phyloP scores from a whole-genome alignment of 2,797 vertebrate genomes.

The Phataginus tricuspis region DNA sequence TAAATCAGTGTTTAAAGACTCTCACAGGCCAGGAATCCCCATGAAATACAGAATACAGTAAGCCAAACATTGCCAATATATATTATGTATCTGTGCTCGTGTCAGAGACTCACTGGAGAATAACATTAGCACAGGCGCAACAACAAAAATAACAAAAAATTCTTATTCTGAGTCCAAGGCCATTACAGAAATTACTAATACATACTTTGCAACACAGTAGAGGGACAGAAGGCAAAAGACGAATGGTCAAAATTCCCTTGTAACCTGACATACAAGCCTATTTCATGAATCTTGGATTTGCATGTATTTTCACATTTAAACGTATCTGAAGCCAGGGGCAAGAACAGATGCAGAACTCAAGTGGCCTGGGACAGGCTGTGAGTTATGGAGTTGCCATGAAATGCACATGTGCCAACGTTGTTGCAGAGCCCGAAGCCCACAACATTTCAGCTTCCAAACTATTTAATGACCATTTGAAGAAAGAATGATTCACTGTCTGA shows the following conservation, averaged over 20 bases:
- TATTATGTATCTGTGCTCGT: background rate
- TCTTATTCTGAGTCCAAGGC: background rate
- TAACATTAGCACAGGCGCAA: background rate
- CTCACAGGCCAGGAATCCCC: background rate
- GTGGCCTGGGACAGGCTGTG: background rate
- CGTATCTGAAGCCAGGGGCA: background rate
- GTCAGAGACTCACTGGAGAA: background rate
- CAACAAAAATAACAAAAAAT: background rate
- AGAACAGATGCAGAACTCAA: background rate
- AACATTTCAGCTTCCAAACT: background rate
- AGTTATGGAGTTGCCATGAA: rapidly evolving
- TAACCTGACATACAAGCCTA: background rate
- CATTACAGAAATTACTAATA: background rate
- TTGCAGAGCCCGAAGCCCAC: background rate
- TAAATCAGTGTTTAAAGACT: conserved; percentile 33
- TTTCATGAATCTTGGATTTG: background rate
- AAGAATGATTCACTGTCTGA: background rate
- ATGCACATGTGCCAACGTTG: rapidly evolving
- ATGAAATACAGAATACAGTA: background rate
- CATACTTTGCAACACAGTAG: background rate
- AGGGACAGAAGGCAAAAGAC: background rate
- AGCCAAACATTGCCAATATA: background rate
- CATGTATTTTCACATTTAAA: background rate
- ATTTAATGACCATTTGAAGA: background rate
- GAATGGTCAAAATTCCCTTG: background rate